Evolutionary conservation across 2,888 invertebrate genomes (phyloP).

Genomic region (Catocala fraxini): DNA sequence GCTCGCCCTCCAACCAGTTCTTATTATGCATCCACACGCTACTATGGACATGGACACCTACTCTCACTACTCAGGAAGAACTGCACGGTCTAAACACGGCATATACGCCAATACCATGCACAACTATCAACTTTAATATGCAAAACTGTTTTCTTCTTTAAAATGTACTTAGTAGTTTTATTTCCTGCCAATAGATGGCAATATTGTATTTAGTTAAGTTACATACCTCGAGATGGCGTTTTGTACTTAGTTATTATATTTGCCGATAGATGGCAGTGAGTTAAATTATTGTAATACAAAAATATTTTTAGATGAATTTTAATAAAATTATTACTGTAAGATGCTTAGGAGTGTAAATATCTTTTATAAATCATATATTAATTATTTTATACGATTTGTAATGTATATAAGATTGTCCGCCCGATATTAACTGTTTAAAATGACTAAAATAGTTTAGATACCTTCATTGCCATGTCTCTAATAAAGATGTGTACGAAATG

Average conservation of each 20-base stretch:
- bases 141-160: conserved; percentile 7
- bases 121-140: conserved; percentile 89
- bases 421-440: conserved; percentile 13
- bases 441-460: conserved; percentile 9
- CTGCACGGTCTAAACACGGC: conserved; percentile 89
- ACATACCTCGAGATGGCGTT: conserved; percentile 13
- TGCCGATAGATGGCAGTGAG: conserved; percentile 54
- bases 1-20: conserved; percentile 94
- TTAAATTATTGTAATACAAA: conserved; percentile 42
- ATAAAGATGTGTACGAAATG: conserved; percentile 2
- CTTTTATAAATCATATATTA: conserved; percentile 18
- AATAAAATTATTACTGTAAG: conserved; percentile 19
- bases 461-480: neutral
- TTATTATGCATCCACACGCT: conserved; percentile 91
- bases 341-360: conserved; percentile 44
- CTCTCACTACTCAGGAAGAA: conserved; percentile 93
- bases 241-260: conserved; percentile 23
- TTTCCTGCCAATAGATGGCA: neutral
- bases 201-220: conserved; percentile 14
- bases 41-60: conserved; percentile 91
- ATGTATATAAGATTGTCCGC: conserved; percentile 32
- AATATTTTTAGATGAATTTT: conserved; percentile 19
- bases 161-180: conserved; percentile 1
- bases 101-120: conserved; percentile 90
- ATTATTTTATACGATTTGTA: conserved; percentile 39